Conservation (phyloP, 2,888 invertebrate species). For the Pristionchus maxplancki region DNA sequence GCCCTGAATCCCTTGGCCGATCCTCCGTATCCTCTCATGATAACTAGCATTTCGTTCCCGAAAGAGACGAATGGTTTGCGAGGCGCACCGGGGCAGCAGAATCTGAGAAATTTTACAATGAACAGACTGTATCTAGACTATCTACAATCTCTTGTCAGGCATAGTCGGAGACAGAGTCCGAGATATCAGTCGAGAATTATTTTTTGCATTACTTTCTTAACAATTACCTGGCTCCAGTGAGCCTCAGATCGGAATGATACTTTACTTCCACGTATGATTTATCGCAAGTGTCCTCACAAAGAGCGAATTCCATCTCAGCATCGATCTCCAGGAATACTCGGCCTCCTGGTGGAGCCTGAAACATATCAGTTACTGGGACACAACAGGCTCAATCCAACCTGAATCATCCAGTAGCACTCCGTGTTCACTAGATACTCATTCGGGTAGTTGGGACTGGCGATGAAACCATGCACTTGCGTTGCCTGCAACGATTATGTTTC, state of each 20-base stretch:
- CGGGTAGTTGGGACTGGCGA: slow-evolving; percentile 69
- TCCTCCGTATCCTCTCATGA: slow-evolving; percentile 68
- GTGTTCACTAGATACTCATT: slow-evolving; percentile 62
- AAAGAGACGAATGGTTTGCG: slow-evolving; percentile 66
- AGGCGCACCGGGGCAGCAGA: slow-evolving; percentile 72
- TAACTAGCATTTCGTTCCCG: slow-evolving; percentile 70
- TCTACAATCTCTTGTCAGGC: too few species aligned
- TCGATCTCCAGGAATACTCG: slow-evolving; percentile 69
- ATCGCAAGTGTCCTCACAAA: slow-evolving; percentile 76
- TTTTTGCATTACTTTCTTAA: too few species aligned
- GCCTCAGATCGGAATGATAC: slow-evolving; percentile 68
- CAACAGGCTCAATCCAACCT: too few species aligned
- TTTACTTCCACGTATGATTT: slow-evolving; percentile 76
- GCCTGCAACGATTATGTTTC: slow-evolving; percentile 58
- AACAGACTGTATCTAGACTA: too few species aligned
- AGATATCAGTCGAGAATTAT: too few species aligned
- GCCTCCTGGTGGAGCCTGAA: slow-evolving; percentile 56
- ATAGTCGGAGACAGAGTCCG: too few species aligned
- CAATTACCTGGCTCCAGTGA: slow-evolving; percentile 73
- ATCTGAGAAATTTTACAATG: slow-evolving; percentile 59
- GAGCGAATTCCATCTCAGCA: slow-evolving; percentile 69
- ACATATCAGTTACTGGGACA: too few species aligned
- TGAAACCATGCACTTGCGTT: slow-evolving; percentile 58
- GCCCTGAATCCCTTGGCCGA: slow-evolving; percentile 67
- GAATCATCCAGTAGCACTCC: slow-evolving; percentile 74